A percentile compares a stretch with the other conserved stretches of the same genome.
phyloP scores from a whole-genome alignment of 1,140 invertebrate species.

The Magallana angulata region DNA sequence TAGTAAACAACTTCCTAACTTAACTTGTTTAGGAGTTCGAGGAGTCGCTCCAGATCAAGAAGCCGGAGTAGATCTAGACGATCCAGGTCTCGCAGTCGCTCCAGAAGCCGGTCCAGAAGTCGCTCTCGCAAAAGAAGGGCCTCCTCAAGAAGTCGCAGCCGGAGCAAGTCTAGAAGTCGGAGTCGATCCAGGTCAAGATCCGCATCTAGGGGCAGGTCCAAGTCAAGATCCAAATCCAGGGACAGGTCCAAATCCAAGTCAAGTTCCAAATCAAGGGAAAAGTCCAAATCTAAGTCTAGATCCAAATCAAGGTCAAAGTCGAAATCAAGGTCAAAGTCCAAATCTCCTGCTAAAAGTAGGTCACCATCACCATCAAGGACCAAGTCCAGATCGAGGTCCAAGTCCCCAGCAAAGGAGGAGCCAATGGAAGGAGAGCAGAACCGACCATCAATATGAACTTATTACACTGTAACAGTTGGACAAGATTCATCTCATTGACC shows the following conservation, averaged over 20 bases:
- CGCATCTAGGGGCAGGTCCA: constrained; percentile 52
- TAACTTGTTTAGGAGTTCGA: not conserved
- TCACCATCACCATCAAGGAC: not conserved
- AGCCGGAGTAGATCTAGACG: constrained; percentile 54
- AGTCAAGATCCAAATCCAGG: constrained; percentile 56
- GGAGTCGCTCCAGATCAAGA: not conserved
- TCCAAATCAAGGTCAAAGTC: not conserved
- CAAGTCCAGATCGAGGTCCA: not conserved
- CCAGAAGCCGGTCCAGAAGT: constrained; percentile 58
- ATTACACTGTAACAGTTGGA: too few relatives aligned
- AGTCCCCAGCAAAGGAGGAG: not conserved
- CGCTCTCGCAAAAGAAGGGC: constrained; percentile 65
- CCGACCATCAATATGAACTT: not conserved
- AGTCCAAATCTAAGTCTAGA: not conserved
- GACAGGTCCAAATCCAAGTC: constrained; percentile 81
- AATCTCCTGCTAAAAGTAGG: not conserved
- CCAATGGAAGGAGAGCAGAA: not conserved
- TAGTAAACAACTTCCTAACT: too few relatives aligned
- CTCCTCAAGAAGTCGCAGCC: constrained; percentile 51
- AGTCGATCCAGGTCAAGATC: constrained; percentile 66
- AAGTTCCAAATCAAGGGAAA: constrained; percentile 46
- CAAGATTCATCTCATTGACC: too few relatives aligned
- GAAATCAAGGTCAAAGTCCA: constrained; percentile 6
- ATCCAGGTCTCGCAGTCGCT: constrained; percentile 62
- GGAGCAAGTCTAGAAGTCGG: constrained; percentile 57